These are phyloP conservation scores for Gallinago media DNA, from an alignment of 2,113 vertebrate species.

Conservation along the genomic window DNA sequence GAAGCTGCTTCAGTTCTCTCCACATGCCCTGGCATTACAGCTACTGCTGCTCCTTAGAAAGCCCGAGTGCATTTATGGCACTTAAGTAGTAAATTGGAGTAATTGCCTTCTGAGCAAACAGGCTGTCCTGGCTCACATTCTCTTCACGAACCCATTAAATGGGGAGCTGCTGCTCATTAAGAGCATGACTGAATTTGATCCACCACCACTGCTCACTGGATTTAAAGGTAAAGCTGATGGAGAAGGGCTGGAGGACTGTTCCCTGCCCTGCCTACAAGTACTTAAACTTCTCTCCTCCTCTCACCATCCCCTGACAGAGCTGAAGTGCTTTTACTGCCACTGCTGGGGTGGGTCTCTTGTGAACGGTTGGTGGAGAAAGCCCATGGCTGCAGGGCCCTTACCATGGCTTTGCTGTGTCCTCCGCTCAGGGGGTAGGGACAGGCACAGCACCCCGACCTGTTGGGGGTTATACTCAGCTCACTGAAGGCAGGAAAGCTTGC, in stretches of 20 bases:
- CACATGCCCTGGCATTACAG: not conserved
- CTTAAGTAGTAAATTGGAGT: not conserved
- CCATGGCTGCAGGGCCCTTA: not conserved
- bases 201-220: not conserved
- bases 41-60: not conserved
- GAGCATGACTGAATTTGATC: not conserved
- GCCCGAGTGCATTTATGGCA: not conserved
- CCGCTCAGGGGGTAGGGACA: accelerated
- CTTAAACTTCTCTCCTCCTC: not conserved
- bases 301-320: not conserved
- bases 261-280: accelerated
- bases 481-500: not conserved
- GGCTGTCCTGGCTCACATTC: not conserved
- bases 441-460: not conserved
- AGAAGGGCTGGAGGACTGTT: not conserved
- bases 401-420: not conserved
- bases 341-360: not conserved
- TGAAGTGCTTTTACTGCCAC: not conserved
- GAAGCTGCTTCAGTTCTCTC: not conserved
- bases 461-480: not conserved
- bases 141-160: not conserved
- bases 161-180: not conserved
- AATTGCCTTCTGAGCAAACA: not conserved
- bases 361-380: not conserved
- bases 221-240: not conserved